phyloP scores from a whole-genome alignment of 1,140 invertebrate genomes.

The Marisa cornuarietis region DNA sequence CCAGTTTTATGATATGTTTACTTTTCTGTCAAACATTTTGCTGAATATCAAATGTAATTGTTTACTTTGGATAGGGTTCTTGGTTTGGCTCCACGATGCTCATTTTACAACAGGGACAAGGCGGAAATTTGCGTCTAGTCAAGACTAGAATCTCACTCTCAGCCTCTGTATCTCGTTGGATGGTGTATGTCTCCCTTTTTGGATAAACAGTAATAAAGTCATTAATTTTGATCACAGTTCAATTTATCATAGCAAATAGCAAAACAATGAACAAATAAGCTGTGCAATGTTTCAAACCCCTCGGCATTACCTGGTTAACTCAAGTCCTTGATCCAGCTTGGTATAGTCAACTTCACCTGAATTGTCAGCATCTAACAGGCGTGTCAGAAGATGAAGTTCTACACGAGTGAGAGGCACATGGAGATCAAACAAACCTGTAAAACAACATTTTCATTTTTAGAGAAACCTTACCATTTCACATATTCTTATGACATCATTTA shows the following conservation, averaged over 20 bases:
- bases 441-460: background rate
- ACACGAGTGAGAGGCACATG: slow-evolving; percentile 48
- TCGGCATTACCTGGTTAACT: slow-evolving; percentile 42
- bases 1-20: no score
- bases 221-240: no score
- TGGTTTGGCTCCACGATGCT: slow-evolving; percentile 49
- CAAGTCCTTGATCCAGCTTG: slow-evolving; percentile 51
- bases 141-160: slow-evolving; percentile 32
- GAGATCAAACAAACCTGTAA: slow-evolving; percentile 57
- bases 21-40: no score
- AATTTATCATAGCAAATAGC: no score
- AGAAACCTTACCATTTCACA: no score
- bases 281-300: no score
- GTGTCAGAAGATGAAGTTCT: slow-evolving; percentile 55
- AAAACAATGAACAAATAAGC: no score
- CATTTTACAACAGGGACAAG: slow-evolving; percentile 58
- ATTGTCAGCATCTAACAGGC: slow-evolving; percentile 54
- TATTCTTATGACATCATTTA: no score
- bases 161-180: slow-evolving; percentile 14
- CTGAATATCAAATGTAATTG: background rate
- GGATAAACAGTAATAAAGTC: background rate
- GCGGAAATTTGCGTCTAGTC: slow-evolving; percentile 43
- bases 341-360: slow-evolving; percentile 56
- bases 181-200: slow-evolving; percentile 16
- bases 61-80: slow-evolving; percentile 49